Evolutionary conservation across 2,113 vertebrate genomes (phyloP), one percentile per base, ranked within the genome.

Genomic region (Xyliphius kryptos): DNA sequence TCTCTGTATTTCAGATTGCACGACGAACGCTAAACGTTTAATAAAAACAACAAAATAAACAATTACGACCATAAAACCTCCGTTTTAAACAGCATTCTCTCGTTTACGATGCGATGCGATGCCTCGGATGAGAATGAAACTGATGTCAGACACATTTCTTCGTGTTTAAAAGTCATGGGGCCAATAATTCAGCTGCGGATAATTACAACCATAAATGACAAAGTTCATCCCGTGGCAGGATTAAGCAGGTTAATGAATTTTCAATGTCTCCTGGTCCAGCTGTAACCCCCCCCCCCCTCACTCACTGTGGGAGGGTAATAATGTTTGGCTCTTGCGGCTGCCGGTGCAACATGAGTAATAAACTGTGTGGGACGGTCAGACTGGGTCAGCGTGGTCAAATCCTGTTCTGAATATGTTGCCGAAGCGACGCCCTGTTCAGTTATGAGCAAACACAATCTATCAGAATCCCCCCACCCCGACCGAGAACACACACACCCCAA

Each of bases 361-460:
- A 58, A 20, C 41, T 56, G 53, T 40, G 57, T 52, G 57, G 51
- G 71, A 61, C 52, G 22, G 49, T 60, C 21, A 59, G 56, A 66
- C 53, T 62, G 38, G 73, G 73, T 70, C 79, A 72, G 2, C 9
- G 56, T 48, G 59, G 67, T 73, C 74, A 74, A 54, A 75, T 80
- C 73, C 73, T 69, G 74, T 74, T 63, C 12, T 59, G 74, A 80
- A 62, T 63, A 77, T 63, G 67, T 73, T 54, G 47, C 61, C 63
- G 73, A 66, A 65, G 63, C 63, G 71, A 79, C 69, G 32, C 68
- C 57, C 40, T n/a, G 50, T 14, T 21, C 63, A n/a, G 49, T 70
- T 60, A 69, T 54, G 14, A 26, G n/a, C 44, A 66, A 46, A 78
- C 66, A 79, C 75, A 83, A 81, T 80, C 64, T 54, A 59, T 66